Evolutionary conservation across 2,888 invertebrate species (phyloP), one percentile per base, ranked within the genome.

Genomic region (Drosophila picticornis): DNA sequence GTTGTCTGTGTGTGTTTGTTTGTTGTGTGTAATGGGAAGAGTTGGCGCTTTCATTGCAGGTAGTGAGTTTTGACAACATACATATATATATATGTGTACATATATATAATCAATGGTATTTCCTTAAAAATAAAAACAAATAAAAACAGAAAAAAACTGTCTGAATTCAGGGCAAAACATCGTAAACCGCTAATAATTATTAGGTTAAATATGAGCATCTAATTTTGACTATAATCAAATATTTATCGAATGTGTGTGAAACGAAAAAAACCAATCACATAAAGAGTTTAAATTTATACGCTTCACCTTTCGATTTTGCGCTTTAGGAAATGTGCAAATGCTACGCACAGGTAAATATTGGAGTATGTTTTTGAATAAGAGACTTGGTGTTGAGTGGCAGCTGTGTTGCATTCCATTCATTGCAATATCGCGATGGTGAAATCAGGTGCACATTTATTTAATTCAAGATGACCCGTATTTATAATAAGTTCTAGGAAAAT

Each of bases 161-260:
- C 66, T 60, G 48, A 67, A 66, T 83, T 76, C 11, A 52, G 43
- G 6, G 73, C 72, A 58, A 81, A 68, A 59, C 46, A 83, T 81
- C 38, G 34, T 72, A 76, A 80, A 73, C 51, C 65, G 67, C 48
- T 68, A 53, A 64, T 72, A 89, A 90, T 88, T 77, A 75, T 77
- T 83, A 81, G 89, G 78, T 70, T 80, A 32, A 82, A 80, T 79
- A 75, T 71, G 69, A 61, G 36, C 58, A 71, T 71, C 40, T 53
- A 76, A 65, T 67, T 73, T 76, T 51, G 66, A 72, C 62, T 57
- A 68, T 67, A 68, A 81, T 73, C 77, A 81, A 80, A 72, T 66
- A 71, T 83, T 88, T 90, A 78, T 53, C 90, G 77, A 55, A 38
- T 27, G 61, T 55, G 59, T 90, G 90, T 60, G 74, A 86, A 86